Conservation (phyloP, 2,797 vertebrate genomes). For the Rhynchotus rufescens region DNA sequence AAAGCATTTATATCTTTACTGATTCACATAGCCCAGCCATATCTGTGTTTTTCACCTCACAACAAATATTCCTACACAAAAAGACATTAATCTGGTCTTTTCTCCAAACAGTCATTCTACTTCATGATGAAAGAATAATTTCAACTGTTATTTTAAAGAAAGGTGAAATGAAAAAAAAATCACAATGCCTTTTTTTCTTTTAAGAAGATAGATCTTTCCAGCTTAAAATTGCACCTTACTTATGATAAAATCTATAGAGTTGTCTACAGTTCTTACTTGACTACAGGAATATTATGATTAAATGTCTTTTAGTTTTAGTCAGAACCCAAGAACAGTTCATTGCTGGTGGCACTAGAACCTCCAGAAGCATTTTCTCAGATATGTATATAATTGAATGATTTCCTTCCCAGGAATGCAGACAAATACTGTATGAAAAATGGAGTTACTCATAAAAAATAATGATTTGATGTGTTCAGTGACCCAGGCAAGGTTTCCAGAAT, state of each 20-base stretch:
- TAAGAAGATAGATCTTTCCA: not conserved
- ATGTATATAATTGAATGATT: not conserved
- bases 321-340: not conserved
- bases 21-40: not conserved
- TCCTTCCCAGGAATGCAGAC: not conserved
- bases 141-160: not conserved
- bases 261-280: not conserved
- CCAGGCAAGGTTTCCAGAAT: not conserved
- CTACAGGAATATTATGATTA: not conserved
- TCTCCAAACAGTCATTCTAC: not conserved
- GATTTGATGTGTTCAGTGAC: accelerated
- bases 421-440: not conserved
- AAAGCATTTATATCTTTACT: not conserved
- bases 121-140: not conserved
- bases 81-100: not conserved
- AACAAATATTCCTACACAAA: not conserved
- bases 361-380: not conserved
- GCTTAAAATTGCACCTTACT: not conserved
- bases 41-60: not conserved
- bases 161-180: not conserved
- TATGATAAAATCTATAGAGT: not conserved
- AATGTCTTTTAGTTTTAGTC: not conserved
- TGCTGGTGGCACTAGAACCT: not conserved
- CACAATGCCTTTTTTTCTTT: not conserved
- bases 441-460: not conserved